Evolutionary conservation across 2,797 vertebrate species (phyloP).

Genomic region (Nyctalus aviator): DNA sequence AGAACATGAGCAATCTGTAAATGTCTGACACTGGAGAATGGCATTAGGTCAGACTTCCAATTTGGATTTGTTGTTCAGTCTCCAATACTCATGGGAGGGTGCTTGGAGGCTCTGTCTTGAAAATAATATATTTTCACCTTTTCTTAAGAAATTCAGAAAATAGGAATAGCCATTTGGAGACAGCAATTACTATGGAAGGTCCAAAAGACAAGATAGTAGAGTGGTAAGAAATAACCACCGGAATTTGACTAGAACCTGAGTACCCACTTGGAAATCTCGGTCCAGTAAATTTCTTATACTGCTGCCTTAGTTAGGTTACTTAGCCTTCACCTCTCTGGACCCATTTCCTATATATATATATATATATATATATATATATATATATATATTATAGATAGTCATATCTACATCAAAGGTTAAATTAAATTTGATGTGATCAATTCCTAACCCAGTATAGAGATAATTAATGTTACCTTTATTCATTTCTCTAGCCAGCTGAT

Average conservation of each 20-base stretch:
- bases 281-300: neutral
- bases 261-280: neutral
- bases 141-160: constrained; percentile 26
- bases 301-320: neutral
- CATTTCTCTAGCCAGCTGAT: neutral
- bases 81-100: neutral
- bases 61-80: neutral
- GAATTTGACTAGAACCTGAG: neutral
- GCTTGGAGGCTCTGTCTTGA: neutral
- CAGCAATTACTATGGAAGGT: neutral
- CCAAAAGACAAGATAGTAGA: neutral
- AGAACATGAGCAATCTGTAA: constrained; percentile 48
- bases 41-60: neutral
- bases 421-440: neutral
- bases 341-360: neutral
- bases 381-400: neutral
- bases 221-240: neutral
- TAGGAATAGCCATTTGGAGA: neutral
- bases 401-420: neutral
- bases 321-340: neutral
- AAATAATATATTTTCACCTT: constrained; percentile 1
- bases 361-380: neutral
- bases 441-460: neutral
- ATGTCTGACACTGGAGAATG: neutral
- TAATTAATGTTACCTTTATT: neutral